Evolutionary conservation across 2,113 vertebrate species (phyloP).

Genomic region (Oenanthe oenanthe): DNA sequence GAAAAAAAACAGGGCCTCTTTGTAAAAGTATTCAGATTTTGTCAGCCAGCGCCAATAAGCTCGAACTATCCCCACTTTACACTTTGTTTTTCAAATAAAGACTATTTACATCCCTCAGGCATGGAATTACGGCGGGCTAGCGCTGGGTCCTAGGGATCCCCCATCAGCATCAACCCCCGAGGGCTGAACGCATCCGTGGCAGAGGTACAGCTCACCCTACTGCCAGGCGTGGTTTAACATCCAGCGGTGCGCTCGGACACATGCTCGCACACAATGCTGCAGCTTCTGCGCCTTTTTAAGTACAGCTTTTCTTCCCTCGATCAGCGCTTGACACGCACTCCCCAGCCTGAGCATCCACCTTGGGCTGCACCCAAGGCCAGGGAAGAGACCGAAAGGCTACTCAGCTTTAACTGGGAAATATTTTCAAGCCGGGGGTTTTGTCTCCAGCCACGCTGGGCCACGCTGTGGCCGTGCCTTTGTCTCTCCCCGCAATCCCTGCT

Average conservation of each 20-base stretch:
- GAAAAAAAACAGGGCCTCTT: neutral
- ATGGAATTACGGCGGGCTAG: neutral
- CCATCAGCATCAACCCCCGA: fast-evolving
- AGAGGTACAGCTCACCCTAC: neutral
- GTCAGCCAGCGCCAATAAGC: neutral
- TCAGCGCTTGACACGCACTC: fast-evolving
- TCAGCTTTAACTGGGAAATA: neutral
- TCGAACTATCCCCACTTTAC: neutral
- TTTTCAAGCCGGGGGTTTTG: neutral
- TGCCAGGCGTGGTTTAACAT: neutral
- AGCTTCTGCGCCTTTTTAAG: fast-evolving
- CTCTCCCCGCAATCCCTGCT: neutral
- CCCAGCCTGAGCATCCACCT: neutral
- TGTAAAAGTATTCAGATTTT: conserved; percentile 30
- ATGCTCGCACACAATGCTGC: fast-evolving
- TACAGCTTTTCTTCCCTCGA: neutral
- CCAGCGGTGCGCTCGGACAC: neutral
- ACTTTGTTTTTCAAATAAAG: neutral
- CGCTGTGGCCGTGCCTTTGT: neutral
- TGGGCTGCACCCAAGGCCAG: neutral
- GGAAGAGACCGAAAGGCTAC: neutral
- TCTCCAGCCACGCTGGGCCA: neutral
- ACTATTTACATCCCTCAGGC: neutral
- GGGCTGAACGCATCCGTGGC: neutral
- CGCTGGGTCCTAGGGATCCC: neutral